phyloP scores from a whole-genome alignment of 2,113 vertebrate species.

The Marmota monax region DNA sequence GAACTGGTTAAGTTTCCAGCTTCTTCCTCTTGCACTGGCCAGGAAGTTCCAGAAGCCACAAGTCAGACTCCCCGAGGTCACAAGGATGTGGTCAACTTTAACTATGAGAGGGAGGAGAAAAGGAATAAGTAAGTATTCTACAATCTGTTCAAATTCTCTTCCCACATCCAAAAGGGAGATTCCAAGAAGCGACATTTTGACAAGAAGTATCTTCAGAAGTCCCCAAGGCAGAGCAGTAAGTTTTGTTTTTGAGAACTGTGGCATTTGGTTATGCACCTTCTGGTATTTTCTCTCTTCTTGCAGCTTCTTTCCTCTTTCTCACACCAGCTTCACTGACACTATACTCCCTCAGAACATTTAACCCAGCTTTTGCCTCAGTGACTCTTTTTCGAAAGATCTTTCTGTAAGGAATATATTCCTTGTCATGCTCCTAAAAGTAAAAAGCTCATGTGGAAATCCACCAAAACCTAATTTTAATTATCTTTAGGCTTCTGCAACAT shows the following conservation, averaged over 20 bases:
- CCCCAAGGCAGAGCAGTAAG: not conserved
- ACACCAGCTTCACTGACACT: not conserved
- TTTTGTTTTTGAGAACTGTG: not conserved
- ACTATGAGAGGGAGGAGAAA: rapidly evolving
- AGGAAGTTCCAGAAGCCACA: not conserved
- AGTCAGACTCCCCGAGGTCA: not conserved
- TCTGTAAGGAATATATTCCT: not conserved
- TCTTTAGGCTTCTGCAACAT: not conserved
- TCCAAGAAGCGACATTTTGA: not conserved
- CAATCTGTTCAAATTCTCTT: not conserved
- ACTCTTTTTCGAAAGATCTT: not conserved
- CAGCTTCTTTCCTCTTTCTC: not conserved
- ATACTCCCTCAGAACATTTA: not conserved
- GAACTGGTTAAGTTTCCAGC: not conserved
- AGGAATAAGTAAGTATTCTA: not conserved
- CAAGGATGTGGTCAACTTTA: not conserved
- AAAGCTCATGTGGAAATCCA: not conserved
- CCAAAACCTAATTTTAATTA: not conserved
- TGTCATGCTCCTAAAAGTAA: not conserved
- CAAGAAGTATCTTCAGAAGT: not conserved
- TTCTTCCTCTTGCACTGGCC: not conserved
- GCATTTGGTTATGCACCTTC: not conserved
- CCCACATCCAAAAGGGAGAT: not conserved
- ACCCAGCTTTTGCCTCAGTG: not conserved
- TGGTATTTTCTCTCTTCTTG: not conserved